Conservation (phyloP, 1,140 invertebrate genomes). For the Harpegnathos saltator region DNA sequence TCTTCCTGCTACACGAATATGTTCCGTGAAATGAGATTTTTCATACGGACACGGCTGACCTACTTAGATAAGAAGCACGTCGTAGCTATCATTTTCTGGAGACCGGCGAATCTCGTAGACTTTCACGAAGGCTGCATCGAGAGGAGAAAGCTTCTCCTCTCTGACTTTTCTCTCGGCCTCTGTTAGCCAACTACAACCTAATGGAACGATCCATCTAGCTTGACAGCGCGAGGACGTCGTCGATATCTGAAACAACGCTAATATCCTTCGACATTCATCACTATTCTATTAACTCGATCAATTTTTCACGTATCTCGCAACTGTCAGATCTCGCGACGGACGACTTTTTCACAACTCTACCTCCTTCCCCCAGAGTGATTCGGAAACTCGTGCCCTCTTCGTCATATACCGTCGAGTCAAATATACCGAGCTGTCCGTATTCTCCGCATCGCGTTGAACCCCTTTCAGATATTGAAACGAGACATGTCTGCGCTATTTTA, state of each 20-base stretch:
- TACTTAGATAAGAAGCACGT: conserved; percentile 34
- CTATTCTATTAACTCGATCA: background rate
- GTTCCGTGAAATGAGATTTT: conserved; percentile 35
- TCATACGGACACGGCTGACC: background rate
- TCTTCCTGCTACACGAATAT: background rate
- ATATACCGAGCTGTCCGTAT: background rate
- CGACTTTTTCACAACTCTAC: background rate
- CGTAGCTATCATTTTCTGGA: conserved; percentile 31
- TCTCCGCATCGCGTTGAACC: background rate
- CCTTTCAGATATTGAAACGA: background rate
- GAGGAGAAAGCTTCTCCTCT: background rate
- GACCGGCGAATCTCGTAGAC: conserved; percentile 20
- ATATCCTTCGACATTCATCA: conserved; percentile 18
- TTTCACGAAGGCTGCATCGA: background rate
- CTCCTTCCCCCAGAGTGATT: background rate
- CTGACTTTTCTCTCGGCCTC: background rate
- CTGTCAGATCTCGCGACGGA: background rate
- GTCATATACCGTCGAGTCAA: background rate
- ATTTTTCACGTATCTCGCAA: background rate
- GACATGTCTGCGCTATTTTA: background rate
- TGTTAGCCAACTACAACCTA: background rate
- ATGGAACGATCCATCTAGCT: conserved; percentile 20
- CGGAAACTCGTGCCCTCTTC: background rate
- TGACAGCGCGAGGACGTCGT: background rate
- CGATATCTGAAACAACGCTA: background rate